These are phyloP conservation scores for Embiotoca jacksoni DNA, from an alignment of 2,113 vertebrate genomes.

Conservation along the genomic window DNA sequence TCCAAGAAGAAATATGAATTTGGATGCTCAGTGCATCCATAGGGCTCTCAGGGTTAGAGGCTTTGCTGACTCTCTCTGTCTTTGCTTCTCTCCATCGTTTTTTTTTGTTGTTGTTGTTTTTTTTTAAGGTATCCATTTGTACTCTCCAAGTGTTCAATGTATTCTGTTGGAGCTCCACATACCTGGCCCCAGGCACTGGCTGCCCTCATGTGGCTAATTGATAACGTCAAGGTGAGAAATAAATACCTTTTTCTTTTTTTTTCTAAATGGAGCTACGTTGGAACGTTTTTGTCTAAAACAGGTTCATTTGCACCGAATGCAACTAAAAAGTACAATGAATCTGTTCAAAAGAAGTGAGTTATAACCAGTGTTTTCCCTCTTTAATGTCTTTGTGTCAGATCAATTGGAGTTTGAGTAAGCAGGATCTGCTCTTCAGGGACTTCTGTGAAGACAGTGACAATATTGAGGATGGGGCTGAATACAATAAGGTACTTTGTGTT, in stretches of 20 bases:
- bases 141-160: constrained; percentile 96
- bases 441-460: constrained; percentile 82
- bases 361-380: neutral
- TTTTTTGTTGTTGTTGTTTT: constrained; percentile 1
- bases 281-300: neutral
- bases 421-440: constrained; percentile 81
- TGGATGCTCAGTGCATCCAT: no score
- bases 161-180: constrained; percentile 96
- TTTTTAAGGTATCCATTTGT: constrained; percentile 92
- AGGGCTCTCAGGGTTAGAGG: neutral
- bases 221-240: constrained; percentile 89
- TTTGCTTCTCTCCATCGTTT: constrained; percentile 5
- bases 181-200: constrained; percentile 96
- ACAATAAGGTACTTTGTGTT: constrained; percentile 88
- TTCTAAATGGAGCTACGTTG: neutral
- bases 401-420: constrained; percentile 77
- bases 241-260: neutral
- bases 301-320: neutral
- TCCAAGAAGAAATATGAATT: no score
- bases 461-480: constrained; percentile 88
- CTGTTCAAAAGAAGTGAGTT: neutral
- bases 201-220: constrained; percentile 94
- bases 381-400: constrained; percentile 65
- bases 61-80: neutral
- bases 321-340: neutral